Percentiles rank a stretch among this genome's conserved stretches.
These are phyloP conservation scores for Drosophila mimica DNA, from an alignment of 2,888 invertebrate genomes.

Conservation along the genomic window DNA sequence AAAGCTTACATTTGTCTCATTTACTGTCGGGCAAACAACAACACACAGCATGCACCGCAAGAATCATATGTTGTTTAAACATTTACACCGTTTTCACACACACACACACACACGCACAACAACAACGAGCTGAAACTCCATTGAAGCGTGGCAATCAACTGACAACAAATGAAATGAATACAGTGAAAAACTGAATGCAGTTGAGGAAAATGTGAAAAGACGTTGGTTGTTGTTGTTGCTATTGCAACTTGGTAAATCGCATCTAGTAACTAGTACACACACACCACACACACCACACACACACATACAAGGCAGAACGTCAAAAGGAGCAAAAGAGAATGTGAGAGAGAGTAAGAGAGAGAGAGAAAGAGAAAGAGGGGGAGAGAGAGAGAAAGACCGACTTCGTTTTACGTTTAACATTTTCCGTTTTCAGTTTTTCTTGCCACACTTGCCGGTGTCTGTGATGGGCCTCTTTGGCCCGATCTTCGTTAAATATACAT, in stretches of 20 bases:
- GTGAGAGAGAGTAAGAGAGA: slow-evolving; percentile 3
- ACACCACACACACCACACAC: slow-evolving; percentile 14
- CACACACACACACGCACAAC: slow-evolving; percentile 23
- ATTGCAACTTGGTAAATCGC: slow-evolving; percentile 34
- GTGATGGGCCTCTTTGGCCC: slow-evolving; percentile 30
- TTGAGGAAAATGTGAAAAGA: slow-evolving; percentile 49
- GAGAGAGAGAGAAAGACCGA: background rate
- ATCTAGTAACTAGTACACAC: slow-evolving; percentile 5
- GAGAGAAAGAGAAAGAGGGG: background rate
- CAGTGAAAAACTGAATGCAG: slow-evolving; percentile 63
- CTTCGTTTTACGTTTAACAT: slow-evolving; percentile 42
- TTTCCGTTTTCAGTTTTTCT: slow-evolving; percentile 18
- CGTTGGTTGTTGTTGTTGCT: slow-evolving; percentile 19
- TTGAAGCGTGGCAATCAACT: slow-evolving; percentile 82
- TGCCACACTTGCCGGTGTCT: slow-evolving; percentile 16
- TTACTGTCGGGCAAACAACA: slow-evolving; percentile 15
- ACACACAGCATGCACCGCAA: background rate
- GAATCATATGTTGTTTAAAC: slow-evolving; percentile 14
- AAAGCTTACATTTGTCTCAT: slow-evolving; percentile 11
- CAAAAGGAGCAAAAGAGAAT: slow-evolving; percentile 24
- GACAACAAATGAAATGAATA: slow-evolving; percentile 40
- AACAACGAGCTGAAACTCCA: slow-evolving; percentile 75
- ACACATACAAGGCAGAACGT: slow-evolving; percentile 14
- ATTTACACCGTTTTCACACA: slow-evolving; percentile 21
- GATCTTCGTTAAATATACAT: slow-evolving; percentile 36